These are phyloP conservation scores for Polietes domitor DNA, from an alignment of 2,888 invertebrate species.

Conservation along the genomic window DNA sequence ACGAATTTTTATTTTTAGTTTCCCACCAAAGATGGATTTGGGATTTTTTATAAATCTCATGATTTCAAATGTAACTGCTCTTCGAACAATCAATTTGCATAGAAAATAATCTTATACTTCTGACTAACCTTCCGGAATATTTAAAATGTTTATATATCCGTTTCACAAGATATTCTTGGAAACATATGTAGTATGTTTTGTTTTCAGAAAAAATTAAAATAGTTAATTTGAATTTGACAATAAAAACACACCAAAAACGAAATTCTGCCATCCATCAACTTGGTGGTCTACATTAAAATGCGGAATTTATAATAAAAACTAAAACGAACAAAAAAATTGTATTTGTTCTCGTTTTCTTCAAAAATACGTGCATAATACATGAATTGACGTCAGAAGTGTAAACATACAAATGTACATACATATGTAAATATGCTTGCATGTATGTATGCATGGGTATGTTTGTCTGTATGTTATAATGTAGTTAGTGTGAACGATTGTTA, in stretches of 20 bases:
- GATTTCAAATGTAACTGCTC: too few relatives aligned
- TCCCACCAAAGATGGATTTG: too few relatives aligned
- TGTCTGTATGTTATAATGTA: constrained; percentile 36
- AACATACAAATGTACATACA: background rate
- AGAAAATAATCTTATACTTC: too few relatives aligned
- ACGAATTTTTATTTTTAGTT: too few relatives aligned
- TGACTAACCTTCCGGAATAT: too few relatives aligned
- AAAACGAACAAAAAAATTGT: background rate
- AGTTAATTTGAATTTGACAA: constrained; percentile 3
- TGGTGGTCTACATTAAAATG: constrained; percentile 7
- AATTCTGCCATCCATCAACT: background rate
- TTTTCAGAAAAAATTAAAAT: background rate
- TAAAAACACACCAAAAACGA: background rate
- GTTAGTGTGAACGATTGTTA: constrained; percentile 4
- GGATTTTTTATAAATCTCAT: too few relatives aligned
- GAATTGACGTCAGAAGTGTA: background rate
- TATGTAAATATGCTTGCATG: constrained; percentile 30
- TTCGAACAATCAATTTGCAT: too few relatives aligned
- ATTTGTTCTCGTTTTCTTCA: background rate
- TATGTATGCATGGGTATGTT: background rate
- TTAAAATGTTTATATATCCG: too few relatives aligned
- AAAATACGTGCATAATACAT: constrained; percentile 1
- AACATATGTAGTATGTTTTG: too few relatives aligned
- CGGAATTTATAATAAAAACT: constrained; percentile 16
- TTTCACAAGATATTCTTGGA: background rate